These are phyloP conservation scores for Phaonia tiefii DNA, from an alignment of 2,888 invertebrate genomes.

Conservation along the genomic window DNA sequence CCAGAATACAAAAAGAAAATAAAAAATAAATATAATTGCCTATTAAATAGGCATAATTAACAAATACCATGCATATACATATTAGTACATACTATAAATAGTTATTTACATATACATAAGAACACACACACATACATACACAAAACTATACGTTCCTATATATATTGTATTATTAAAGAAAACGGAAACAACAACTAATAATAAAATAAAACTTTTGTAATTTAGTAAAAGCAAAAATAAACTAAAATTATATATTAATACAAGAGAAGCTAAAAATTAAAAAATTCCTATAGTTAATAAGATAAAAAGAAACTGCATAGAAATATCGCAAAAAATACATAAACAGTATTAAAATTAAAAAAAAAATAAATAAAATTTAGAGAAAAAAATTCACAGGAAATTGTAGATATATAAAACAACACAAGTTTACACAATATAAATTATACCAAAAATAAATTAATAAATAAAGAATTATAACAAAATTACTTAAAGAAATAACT, in stretches of 20 bases:
- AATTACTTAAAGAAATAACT: constrained; percentile 26
- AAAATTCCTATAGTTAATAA: constrained; percentile 59
- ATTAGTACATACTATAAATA: constrained; percentile 52
- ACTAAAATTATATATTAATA: constrained; percentile 21
- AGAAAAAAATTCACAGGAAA: constrained; percentile 29
- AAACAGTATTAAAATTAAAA: constrained; percentile 70
- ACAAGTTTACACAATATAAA: constrained; percentile 18
- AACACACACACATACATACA: constrained; percentile 61
- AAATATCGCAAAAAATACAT: constrained; percentile 51
- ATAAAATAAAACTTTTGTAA: constrained; percentile 58
- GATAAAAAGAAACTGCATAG: constrained; percentile 53
- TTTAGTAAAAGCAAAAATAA: constrained; percentile 59
- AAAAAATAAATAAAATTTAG: neutral
- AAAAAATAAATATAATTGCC: constrained; percentile 56
- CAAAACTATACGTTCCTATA: constrained; percentile 78
- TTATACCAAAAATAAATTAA: constrained; percentile 46
- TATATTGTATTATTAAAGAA: constrained; percentile 71
- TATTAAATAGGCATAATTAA: constrained; percentile 67
- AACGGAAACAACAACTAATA: constrained; percentile 57
- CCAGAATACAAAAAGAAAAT: constrained; percentile 37
- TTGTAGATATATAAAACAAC: constrained; percentile 74
- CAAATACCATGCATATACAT: constrained; percentile 54
- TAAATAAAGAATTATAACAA: constrained; percentile 45
- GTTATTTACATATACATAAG: constrained; percentile 20
- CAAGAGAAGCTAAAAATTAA: constrained; percentile 16